These are phyloP conservation scores for Oreochromis aureus DNA, from an alignment of 2,113 vertebrate species.

Conservation along the genomic window DNA sequence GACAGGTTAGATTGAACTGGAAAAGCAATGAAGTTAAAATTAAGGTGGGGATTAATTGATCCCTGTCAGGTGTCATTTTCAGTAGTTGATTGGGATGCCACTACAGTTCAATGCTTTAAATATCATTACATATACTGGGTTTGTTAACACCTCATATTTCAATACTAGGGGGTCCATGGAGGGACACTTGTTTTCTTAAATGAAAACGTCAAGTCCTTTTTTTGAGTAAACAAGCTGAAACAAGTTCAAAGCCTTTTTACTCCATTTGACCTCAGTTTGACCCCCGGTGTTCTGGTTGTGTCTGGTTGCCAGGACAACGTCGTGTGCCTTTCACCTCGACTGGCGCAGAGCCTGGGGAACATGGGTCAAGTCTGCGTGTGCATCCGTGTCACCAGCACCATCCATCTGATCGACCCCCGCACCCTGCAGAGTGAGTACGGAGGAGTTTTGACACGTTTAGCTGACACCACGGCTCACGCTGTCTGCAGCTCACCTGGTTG, in stretches of 20 bases:
- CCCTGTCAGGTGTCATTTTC: not conserved
- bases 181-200: not conserved
- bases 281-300: not conserved
- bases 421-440: slow-evolving; percentile 82
- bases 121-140: not conserved
- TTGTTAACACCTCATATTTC: not conserved
- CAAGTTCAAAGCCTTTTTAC: not conserved
- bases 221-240: not conserved
- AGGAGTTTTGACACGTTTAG: not conserved
- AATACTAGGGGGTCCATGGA: not conserved
- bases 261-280: not conserved
- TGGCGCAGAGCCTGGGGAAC: slow-evolving; percentile 94
- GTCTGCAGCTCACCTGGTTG: not conserved
- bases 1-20: not conserved
- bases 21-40: not conserved
- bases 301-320: slow-evolving; percentile 84
- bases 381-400: slow-evolving; percentile 84
- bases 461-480: not conserved
- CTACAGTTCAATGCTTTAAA: not conserved
- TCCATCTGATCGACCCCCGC: slow-evolving; percentile 91
- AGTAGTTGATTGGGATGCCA: not conserved
- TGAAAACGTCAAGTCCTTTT: not conserved
- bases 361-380: slow-evolving; percentile 96
- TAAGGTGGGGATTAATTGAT: not conserved
- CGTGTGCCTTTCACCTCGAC: slow-evolving; percentile 88